Base-by-base conservation (phyloP, 1,140 invertebrate species). In the Telenomus remus region DNA sequence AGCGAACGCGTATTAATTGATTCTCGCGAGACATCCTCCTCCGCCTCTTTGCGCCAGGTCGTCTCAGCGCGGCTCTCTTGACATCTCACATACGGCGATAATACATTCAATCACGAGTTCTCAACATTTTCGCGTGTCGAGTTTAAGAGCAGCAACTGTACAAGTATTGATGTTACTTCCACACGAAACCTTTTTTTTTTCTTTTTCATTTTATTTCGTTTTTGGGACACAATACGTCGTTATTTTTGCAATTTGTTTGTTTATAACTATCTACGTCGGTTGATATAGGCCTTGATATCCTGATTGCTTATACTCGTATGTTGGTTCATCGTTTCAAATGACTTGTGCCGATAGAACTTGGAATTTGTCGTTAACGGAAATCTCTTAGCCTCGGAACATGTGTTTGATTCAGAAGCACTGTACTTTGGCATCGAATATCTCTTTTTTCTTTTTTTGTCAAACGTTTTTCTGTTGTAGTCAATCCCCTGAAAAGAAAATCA, bases 1-100 rank as follows among this genome's bases (percentile, higher is more conserved):
- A 83, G 79, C 65, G 74, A 84, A 86, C 84, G 71, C 76, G 80
- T 86, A 87, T 86, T 87, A 87, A 87, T 87, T 84, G 86, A 79
- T 82, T 80, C 82, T 82, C 55, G 61, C 72, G 60, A 59, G 61
- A 56, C 55, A 43, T 68, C 46, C 59, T 63, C 71, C 50, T 64
- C 61, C 60, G 65, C 65, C 65, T 69, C 60, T 65, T 76, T 68
- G 46, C 65, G 54, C 54, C 55, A 44, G 60, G 60, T 64, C 66
- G 66, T 59, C 64, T 57, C 54, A 34, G 35, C 13, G 37, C 42
- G 43, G 46, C 56, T 55, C 14, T 14, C 63, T 56, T 77, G 74
- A 77, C 74, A 71, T 68, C 57, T 77, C 59, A 59, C 74, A 72
- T 46, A 68, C 68, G 68, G 64, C 54, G 57, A 77, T 72, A 76